Evolutionary conservation across 2,113 vertebrate genomes (phyloP).

Genomic region (Hippocampus comes): DNA sequence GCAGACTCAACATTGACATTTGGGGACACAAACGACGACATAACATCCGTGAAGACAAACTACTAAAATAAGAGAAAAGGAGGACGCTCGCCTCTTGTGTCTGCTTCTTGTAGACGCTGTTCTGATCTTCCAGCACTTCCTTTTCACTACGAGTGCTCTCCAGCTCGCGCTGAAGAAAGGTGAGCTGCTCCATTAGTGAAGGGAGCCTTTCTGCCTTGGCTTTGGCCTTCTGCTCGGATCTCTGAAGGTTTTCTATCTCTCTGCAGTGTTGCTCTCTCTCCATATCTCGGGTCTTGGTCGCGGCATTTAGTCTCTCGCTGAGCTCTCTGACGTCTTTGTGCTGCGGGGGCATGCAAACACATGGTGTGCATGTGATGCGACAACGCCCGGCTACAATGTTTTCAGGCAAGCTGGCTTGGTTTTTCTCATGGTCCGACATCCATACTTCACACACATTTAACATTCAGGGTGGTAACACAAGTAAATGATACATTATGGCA

Average conservation of each 20-base stretch:
- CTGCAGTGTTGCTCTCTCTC: slow-evolving; percentile 81
- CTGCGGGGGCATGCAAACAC: slow-evolving; percentile 67
- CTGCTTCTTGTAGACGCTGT: slow-evolving; percentile 76
- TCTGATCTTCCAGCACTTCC: slow-evolving; percentile 74
- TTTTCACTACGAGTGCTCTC: slow-evolving; percentile 78
- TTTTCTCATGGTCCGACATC: background rate
- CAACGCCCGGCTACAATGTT: slow-evolving; percentile 36
- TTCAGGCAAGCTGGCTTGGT: background rate
- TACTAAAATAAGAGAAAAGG: background rate
- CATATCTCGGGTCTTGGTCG: slow-evolving; percentile 67
- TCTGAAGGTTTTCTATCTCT: slow-evolving; percentile 79
- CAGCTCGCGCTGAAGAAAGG: slow-evolving; percentile 81
- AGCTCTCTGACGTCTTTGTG: slow-evolving; percentile 88
- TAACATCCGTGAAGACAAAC: background rate
- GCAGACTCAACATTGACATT: background rate
- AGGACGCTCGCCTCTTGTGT: slow-evolving; percentile 76
- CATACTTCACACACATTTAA: background rate
- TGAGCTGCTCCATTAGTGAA: slow-evolving; percentile 86
- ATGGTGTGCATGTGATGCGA: slow-evolving; percentile 61
- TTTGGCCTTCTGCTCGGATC: slow-evolving; percentile 79
- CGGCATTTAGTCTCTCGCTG: slow-evolving; percentile 75
- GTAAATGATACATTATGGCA: background rate
- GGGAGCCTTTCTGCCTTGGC: slow-evolving; percentile 73
- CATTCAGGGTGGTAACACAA: background rate
- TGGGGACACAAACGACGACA: background rate